Base-by-base conservation (phyloP, 2,113 vertebrate species). In the Halichoerus grypus region DNA sequence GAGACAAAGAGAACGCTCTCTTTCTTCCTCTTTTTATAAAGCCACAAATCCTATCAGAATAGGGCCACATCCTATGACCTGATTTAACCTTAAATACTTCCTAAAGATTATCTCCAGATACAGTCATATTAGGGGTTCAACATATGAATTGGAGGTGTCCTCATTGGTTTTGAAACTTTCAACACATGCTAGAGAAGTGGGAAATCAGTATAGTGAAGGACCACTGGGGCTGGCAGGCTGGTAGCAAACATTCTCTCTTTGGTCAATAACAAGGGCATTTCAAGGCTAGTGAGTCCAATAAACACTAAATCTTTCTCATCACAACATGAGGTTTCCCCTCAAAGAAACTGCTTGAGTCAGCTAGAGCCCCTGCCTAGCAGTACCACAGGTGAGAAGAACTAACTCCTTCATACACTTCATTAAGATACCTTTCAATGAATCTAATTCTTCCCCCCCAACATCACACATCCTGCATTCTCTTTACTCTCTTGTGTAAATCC, bases 91-190 rank as follows among this genome's bases (percentile, higher is more conserved):
- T 92, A 71, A 61, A 49, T 42, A 83, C 12, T 13, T 95, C 39
- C n/a, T 69, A 77, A 86, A 85, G 72, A 81, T 31, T 18, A 4
- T 69, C n/a, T 93, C 16, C 4, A 33, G 8, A 88, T n/a, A 63
- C 4, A 28, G 5, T 85, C 36, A 91, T 3, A 12, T 0, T 81
- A 4, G 49, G 5, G n/a, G 22, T 31, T 92, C 46, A 84, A 10
- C 21, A 36, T 11, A 39, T 42, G 53, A 77, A 61, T 55, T 71
- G 63, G 31, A 22, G 5, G 22, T 71, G 7, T 71, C 77, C 53
- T 89, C 74, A 63, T 10, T 95, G 57, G 19, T 51, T 90, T 86
- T 39, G 94, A 91, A 77, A 93, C 51, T 65, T 84, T 57, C 21
- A 94, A 53, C 4, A 63, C 65, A 87, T 33, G 11, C 36, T 79